Base-by-base conservation (phyloP, 2,888 invertebrate genomes). In the Agrypnus murinus region DNA sequence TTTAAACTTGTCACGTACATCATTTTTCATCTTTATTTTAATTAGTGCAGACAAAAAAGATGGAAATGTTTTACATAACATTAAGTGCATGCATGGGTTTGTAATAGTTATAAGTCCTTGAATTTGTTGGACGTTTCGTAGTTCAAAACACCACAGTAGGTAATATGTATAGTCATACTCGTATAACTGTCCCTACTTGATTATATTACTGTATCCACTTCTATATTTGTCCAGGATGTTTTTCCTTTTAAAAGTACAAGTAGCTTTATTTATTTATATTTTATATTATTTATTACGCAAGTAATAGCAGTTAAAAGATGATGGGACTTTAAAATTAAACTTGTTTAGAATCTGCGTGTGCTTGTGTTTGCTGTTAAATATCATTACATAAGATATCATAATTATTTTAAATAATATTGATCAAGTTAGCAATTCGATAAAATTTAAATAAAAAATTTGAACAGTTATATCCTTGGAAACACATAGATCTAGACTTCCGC, bases 121-220 rank as follows among this genome's bases (percentile, higher is more conserved):
- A 36, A 17, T 36, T 50, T 31, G 12, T 46, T 50, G 50, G 31
- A 50, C 55, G 55, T 55, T 55, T 36, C 36, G n/a, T 50, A 31
- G 25, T 48, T 48, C 48, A 48, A 48, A 48, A 48, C 48, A 25
- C 48, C 48, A 48, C 48, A 48, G 48, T 48, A 48, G 48, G 48
- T 48, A 48, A 48, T 48, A 48, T 25, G n/a, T 48, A 40, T 6
- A 12, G 40, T 40, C n/a, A 55, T 34, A 55, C 5, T 36, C 53
- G 17, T 55, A 31, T 55, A 55, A 55, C 55, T 55, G 55, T 55
- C 19, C 17, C 1, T 25, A 17, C 8, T n/a, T n/a, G n/a, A n/a
- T n/a, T n/a, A n/a, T 19, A 25, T 15, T 48, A 25, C 48, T 10
- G 48, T 48, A 25, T 19, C 19, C 48, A 25, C 19, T 32, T 50